Base-by-base conservation (phyloP, 2,113 vertebrate genomes). In the Perognathus longimembris region DNA sequence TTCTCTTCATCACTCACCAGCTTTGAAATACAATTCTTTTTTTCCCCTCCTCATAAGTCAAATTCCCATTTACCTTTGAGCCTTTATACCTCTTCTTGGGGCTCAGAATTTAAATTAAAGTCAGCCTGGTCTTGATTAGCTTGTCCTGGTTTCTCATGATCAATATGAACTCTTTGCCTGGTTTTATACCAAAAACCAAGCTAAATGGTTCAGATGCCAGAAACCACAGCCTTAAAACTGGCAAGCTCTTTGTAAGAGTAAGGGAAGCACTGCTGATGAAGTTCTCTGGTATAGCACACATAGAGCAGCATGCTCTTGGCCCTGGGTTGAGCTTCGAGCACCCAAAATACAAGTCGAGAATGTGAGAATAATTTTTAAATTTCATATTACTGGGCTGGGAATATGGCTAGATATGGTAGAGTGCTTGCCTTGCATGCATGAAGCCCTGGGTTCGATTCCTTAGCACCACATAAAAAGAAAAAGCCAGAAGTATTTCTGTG, bases 321-420 rank as follows among this genome's bases (percentile, higher is more conserved):
- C 11, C 5, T 22, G 54, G 4, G 15, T 63, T 42, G 18, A n/a
- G 3, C 74, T 2, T 34, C 26, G 15, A 54, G 50, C 20, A 57
- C 21, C 28, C 83, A 30, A 14, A 63, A 57, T 26, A 21, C 26
- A 26, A 8, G 5, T n/a, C 12, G 30, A 84, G 24, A 81, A 36
- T 83, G 21, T 57, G 38, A 85, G 34, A 70, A n/a, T n/a, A 74
- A 86, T 83, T 50, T 91, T 3, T 50, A 89, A 91, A 74, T 54
- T 54, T 54, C 50, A 4, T 54, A 54, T 54, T n/a, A n/a, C n/a
- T n/a, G n/a, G n/a, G n/a, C n/a, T n/a, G n/a, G n/a, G n/a, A n/a
- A n/a, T n/a, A n/a, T n/a, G n/a, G n/a, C n/a, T n/a, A n/a, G n/a
- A n/a, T n/a, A n/a, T n/a, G n/a, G n/a, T n/a, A n/a, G n/a, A n/a